These are phyloP conservation scores for Aspidiotus destructor DNA, from an alignment of 2,888 invertebrate genomes.

Conservation along the genomic window DNA sequence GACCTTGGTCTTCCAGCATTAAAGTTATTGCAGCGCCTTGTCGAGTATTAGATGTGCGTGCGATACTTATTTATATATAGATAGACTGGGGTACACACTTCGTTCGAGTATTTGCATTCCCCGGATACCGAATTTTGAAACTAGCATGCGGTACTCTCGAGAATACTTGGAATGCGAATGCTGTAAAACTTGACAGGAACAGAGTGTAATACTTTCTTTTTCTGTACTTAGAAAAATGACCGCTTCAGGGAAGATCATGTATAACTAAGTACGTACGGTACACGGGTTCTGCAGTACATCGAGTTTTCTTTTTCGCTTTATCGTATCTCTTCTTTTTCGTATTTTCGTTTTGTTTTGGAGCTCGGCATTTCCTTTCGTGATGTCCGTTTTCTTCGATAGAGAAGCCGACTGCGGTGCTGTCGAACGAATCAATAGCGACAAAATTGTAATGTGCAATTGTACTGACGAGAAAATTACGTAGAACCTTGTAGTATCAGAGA, in stretches of 20 bases:
- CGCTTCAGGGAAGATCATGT: conserved; percentile 31
- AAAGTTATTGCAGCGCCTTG: conserved; percentile 26
- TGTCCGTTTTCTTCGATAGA: neutral
- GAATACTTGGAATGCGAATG: conserved; percentile 32
- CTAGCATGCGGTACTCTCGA: conserved; percentile 24
- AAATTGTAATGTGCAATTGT: neutral
- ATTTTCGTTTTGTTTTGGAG: conserved; percentile 2
- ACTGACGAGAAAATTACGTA: neutral
- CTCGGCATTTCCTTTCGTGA: neutral
- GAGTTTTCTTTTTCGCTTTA: neutral
- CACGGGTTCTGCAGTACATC: neutral
- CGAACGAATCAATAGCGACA: neutral
- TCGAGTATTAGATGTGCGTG: conserved; percentile 21
- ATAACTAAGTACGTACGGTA: conserved; percentile 23
- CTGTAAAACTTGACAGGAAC: conserved; percentile 32
- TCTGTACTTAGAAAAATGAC: conserved; percentile 32
- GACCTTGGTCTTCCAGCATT: conserved; percentile 15
- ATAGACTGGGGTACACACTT: conserved; percentile 6
- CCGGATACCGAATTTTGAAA: conserved; percentile 24
- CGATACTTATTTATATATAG: too few species aligned
- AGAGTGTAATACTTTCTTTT: conserved; percentile 32
- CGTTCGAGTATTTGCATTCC: conserved; percentile 9
- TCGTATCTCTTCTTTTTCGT: neutral
- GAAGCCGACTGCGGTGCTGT: neutral
- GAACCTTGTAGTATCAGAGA: neutral